Evolutionary conservation across 2,888 invertebrate genomes (phyloP).

Genomic region (Cephalotes varians): DNA sequence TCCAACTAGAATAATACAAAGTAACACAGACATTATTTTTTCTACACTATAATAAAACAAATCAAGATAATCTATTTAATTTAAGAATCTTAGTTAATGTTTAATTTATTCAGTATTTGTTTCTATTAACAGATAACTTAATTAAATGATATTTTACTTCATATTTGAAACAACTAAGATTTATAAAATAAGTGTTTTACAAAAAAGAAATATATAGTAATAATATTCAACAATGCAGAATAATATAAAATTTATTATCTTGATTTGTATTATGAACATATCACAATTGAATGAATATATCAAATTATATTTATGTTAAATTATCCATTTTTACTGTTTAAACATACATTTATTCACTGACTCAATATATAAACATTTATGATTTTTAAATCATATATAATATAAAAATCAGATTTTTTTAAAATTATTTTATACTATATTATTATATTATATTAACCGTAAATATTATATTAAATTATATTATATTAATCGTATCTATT

Average conservation of each 20-base stretch:
- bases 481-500: not conserved
- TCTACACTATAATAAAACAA: slow-evolving; percentile 11
- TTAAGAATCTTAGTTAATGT: not conserved
- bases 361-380: not conserved
- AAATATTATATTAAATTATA: slow-evolving; percentile 7
- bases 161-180: slow-evolving; percentile 4
- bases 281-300: too few relatives aligned
- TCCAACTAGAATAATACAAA: slow-evolving; percentile 9
- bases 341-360: slow-evolving; percentile 4
- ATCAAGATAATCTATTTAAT: slow-evolving; percentile 32
- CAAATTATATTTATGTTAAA: slow-evolving; percentile 10
- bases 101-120: not conserved
- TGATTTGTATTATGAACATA: slow-evolving; percentile 8
- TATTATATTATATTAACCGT: not conserved
- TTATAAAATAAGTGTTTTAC: not conserved
- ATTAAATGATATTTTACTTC: slow-evolving; percentile 1
- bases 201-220: not conserved
- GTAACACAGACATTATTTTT: slow-evolving; percentile 2
- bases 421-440: too few relatives aligned
- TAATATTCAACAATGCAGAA: not conserved
- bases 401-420: not conserved
- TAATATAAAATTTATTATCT: slow-evolving; percentile 32
- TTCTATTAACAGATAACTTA: not conserved
- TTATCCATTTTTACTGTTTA: slow-evolving; percentile 3
- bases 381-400: not conserved